phyloP scores from a whole-genome alignment of 2,888 invertebrate genomes.

The Hirtodrosophila cameraria region DNA sequence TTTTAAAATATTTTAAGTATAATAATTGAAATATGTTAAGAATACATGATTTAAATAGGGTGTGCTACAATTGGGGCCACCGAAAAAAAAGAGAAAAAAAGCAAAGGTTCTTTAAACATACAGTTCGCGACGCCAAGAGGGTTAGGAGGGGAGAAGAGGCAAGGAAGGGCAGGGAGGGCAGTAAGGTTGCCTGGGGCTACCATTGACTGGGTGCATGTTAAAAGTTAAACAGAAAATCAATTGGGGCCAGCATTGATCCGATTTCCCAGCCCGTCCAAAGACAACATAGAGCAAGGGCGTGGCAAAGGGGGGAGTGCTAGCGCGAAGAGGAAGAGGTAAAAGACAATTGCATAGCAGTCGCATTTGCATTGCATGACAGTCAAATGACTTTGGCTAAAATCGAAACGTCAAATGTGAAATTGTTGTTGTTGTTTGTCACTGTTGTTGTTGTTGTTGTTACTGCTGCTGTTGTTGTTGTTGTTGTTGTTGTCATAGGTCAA shows the following conservation, averaged over 20 bases:
- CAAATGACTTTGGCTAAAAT: constrained; percentile 56
- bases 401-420: constrained; percentile 63
- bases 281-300: constrained; percentile 15
- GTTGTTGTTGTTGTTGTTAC: constrained; percentile 28
- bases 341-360: constrained; percentile 16
- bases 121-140: too few relatives aligned
- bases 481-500: constrained; percentile 75
- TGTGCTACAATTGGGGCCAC: constrained; percentile 28
- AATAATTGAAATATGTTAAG: too few relatives aligned
- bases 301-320: constrained; percentile 14
- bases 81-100: background rate
- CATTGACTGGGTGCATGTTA: constrained; percentile 60
- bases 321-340: constrained; percentile 5
- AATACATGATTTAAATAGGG: constrained; percentile 10
- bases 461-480: constrained; percentile 32
- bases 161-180: too few relatives aligned
- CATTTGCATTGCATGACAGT: constrained; percentile 70
- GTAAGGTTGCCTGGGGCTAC: constrained; percentile 57
- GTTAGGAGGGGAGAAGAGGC: too few relatives aligned
- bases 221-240: constrained; percentile 75
- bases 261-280: constrained; percentile 33
- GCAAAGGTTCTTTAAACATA: constrained; percentile 27
- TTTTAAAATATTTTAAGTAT: too few relatives aligned
- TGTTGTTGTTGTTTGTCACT: constrained; percentile 29
- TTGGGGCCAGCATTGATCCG: constrained; percentile 78